Conservation (phyloP, 2,113 vertebrate genomes). For the Neodontobutis hainanensis region DNA sequence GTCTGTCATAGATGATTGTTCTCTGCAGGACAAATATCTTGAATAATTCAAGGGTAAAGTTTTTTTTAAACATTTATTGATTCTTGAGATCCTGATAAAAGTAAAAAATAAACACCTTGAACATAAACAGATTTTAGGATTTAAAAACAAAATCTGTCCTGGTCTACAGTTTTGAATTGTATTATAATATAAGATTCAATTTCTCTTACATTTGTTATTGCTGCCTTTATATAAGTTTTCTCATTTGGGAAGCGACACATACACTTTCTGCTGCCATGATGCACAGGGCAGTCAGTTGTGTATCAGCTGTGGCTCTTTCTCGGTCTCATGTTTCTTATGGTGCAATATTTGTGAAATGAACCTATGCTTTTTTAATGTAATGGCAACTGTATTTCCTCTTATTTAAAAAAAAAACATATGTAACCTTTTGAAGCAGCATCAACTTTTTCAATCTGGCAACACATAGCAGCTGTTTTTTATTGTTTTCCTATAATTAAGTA, state of each 20-base stretch:
- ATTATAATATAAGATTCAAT: not conserved
- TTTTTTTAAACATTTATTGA: constrained; percentile 58
- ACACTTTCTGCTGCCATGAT: not conserved
- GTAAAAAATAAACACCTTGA: not conserved
- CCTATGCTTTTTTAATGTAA: no score
- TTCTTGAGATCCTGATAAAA: constrained; percentile 14
- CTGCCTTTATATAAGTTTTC: not conserved
- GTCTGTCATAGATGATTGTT: constrained; percentile 43
- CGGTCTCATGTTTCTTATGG: constrained; percentile 2
- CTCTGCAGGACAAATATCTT: constrained; percentile 27
- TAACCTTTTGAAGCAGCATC: not conserved
- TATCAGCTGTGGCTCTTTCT: constrained; percentile 18
- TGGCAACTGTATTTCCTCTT: not conserved
- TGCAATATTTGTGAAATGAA: no score
- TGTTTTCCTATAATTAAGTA: constrained; percentile 35
- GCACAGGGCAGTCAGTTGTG: constrained; percentile 16
- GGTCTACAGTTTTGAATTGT: not conserved
- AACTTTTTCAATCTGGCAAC: constrained; percentile 2
- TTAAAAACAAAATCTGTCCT: not conserved
- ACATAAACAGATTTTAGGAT: constrained; percentile 3
- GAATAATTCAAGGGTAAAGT: constrained; percentile 62
- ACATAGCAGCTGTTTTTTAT: not conserved
- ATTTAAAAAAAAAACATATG: no score
- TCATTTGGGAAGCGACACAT: not conserved
- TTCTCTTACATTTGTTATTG: not conserved